Evolutionary conservation across 2,113 vertebrate species (phyloP).

Genomic region (Sylvilagus bachmani): DNA sequence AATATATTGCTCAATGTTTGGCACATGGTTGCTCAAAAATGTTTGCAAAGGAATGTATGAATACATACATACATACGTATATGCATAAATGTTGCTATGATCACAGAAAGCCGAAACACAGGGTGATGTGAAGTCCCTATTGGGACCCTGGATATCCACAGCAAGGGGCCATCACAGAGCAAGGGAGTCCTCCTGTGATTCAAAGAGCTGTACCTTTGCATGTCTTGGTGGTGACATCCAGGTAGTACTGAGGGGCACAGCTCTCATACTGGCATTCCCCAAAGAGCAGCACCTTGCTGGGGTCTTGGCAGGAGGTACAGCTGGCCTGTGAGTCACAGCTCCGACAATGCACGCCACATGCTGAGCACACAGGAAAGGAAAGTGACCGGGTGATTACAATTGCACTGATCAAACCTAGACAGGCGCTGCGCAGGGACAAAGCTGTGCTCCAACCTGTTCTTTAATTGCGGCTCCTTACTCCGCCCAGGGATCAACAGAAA

Average conservation of each 20-base stretch:
- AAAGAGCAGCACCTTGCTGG: conserved; percentile 93
- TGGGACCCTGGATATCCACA: not conserved
- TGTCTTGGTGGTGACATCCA: conserved; percentile 90
- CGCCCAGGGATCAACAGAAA: conserved; percentile 10
- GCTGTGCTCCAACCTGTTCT: not conserved
- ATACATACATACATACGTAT: not conserved
- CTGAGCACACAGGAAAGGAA: conserved; percentile 84
- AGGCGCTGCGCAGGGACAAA: not conserved
- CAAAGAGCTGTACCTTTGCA: conserved; percentile 92
- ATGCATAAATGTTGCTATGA: not conserved
- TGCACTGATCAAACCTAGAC: conserved; percentile 37
- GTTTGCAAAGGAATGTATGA: not conserved
- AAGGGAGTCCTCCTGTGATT: not conserved
- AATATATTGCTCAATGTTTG: not conserved
- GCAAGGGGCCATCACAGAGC: not conserved
- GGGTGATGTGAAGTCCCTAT: not conserved
- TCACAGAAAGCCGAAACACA: not conserved
- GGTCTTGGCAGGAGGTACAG: conserved; percentile 94
- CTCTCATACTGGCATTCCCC: conserved; percentile 95
- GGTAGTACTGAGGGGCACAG: conserved; percentile 96
- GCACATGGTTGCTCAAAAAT: not conserved
- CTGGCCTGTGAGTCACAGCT: conserved; percentile 89
- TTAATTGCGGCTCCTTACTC: not conserved
- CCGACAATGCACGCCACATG: conserved; percentile 91
- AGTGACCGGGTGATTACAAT: conserved; percentile 60